Percentiles rank a stretch among this genome's conserved stretches.
Evolutionary conservation across 2,113 vertebrate genomes (phyloP).

Genomic region (Perca schrenkii): DNA sequence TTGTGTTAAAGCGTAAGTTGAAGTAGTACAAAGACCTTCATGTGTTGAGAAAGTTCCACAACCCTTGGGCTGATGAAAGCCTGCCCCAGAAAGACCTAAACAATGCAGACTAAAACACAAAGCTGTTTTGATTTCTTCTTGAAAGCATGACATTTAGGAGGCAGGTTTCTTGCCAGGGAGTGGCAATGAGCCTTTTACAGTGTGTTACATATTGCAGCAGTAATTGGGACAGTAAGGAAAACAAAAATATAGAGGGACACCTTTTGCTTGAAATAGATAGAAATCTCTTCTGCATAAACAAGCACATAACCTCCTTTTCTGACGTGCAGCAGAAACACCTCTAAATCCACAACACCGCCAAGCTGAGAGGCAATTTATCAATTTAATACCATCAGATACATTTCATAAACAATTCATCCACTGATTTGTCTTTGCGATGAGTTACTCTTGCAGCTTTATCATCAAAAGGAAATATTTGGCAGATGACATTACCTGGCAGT

Average conservation of each 20-base stretch:
- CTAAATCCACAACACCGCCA: conserved; percentile 45
- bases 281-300: conserved; percentile 26
- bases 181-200: conserved; percentile 37
- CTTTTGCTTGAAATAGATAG: conserved; percentile 21
- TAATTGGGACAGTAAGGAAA: conserved; percentile 9
- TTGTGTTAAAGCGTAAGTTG: not conserved
- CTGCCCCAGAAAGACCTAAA: conserved; percentile 23
- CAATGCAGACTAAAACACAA: conserved; percentile 21
- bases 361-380: conserved; percentile 70
- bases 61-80: conserved; percentile 41
- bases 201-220: conserved; percentile 24
- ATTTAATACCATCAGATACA: conserved; percentile 69
- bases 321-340: conserved; percentile 36
- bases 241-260: conserved; percentile 26
- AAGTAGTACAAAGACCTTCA: not conserved
- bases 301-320: conserved; percentile 12
- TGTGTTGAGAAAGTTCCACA: conserved; percentile 30
- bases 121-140: conserved; percentile 40
- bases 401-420: conserved; percentile 72
- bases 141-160: conserved; percentile 49
- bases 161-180: conserved; percentile 37
- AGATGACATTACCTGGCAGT: conserved; percentile 50
- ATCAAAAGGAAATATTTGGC: conserved; percentile 72
- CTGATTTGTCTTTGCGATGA: conserved; percentile 67
- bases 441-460: conserved; percentile 58